Evolutionary conservation across 37 sponge, comb jelly and placozoan genomes (phyloP).

Genomic region (Beroe ovata): DNA sequence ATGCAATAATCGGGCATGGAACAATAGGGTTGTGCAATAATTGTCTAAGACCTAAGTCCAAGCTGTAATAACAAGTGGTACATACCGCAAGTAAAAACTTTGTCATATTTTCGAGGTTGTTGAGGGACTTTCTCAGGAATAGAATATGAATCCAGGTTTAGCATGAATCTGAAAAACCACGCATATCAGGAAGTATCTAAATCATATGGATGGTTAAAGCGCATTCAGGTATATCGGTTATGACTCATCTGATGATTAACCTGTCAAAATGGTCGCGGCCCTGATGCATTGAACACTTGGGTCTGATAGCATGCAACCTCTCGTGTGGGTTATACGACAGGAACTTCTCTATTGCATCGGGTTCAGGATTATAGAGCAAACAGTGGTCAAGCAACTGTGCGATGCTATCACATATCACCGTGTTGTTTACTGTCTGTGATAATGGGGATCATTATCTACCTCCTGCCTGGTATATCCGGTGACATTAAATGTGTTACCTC

Average conservation of each 20-base stretch:
- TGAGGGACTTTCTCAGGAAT: not conserved
- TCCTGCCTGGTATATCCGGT: too few relatives aligned
- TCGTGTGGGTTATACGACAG: conserved; percentile 33
- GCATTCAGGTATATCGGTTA: too few relatives aligned
- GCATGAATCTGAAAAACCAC: conserved; percentile 12
- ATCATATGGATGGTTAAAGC: not conserved
- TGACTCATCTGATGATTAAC: too few relatives aligned
- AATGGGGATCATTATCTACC: too few relatives aligned
- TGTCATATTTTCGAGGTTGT: conserved; percentile 23
- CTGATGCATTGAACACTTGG: conserved; percentile 53
- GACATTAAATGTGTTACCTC: too few relatives aligned
- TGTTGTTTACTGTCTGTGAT: conserved; percentile 54
- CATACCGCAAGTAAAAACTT: conserved; percentile 33
- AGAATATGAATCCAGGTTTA: conserved; percentile 56
- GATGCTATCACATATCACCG: conserved; percentile 53
- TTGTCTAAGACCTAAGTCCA: too few relatives aligned
- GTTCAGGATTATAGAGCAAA: conserved; percentile 36
- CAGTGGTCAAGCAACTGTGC: conserved; percentile 66
- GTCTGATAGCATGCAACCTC: conserved; percentile 58
- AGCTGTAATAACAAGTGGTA: too few relatives aligned
- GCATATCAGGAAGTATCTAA: not conserved
- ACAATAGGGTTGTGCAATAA: too few relatives aligned
- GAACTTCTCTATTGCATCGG: conserved; percentile 25
- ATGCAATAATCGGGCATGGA: too few relatives aligned
- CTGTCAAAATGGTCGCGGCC: conserved; percentile 65